Percentiles rank a stretch among this genome's conserved stretches.
Conservation (phyloP, 2,113 vertebrate genomes). For the Odocoileus virginianus region DNA sequence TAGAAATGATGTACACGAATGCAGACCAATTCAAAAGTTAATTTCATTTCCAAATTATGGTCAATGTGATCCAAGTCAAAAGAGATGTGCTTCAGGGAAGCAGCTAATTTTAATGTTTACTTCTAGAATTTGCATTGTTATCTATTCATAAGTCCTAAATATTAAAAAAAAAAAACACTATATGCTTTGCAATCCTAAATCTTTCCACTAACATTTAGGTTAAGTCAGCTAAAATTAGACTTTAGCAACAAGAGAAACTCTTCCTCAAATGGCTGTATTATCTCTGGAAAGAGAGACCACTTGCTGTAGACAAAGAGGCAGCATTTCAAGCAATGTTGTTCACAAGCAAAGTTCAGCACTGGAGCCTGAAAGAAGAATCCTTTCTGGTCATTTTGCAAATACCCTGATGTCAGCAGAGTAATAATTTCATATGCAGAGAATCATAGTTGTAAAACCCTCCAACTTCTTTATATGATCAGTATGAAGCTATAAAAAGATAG, state of each 20-base stretch:
- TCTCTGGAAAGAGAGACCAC: not conserved
- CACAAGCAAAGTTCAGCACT: not conserved
- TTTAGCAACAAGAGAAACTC: not conserved
- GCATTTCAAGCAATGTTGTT: not conserved
- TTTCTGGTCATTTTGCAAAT: not conserved
- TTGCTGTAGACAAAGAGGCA: not conserved
- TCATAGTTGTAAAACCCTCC: not conserved
- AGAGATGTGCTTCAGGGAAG: not conserved
- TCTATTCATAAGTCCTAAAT: not conserved
- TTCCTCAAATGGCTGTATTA: not conserved
- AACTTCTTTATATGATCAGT: not conserved
- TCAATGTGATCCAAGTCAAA: not conserved
- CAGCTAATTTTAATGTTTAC: constrained; percentile 35
- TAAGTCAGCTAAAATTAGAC: not conserved
- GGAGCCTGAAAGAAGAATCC: not conserved
- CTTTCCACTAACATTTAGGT: constrained; percentile 2
- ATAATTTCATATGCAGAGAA: not conserved
- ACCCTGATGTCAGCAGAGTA: not conserved
- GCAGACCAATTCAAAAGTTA: not conserved
- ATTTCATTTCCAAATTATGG: not conserved
- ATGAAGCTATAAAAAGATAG: not conserved
- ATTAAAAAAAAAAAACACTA: not conserved
- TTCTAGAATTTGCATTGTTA: not conserved
- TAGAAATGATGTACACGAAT: not conserved
- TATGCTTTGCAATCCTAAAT: not conserved